Conservation (phyloP, 2,888 invertebrate species). For the Cistogaster globosa region DNA sequence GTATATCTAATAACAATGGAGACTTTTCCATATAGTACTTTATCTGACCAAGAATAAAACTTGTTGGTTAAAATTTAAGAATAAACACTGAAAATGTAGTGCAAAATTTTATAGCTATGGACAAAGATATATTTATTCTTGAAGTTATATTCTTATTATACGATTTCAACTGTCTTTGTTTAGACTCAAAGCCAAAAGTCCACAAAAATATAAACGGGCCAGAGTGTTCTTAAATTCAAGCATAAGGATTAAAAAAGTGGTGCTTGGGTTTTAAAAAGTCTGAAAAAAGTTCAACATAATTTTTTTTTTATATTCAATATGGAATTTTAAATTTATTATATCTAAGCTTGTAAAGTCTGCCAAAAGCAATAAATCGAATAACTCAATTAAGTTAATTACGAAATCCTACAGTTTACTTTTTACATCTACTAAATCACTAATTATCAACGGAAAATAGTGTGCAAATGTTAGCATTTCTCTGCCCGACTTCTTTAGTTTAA, state of each 20-base stretch:
- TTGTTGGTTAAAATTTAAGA: not conserved
- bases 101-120: too few relatives aligned
- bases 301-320: constrained; percentile 20
- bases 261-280: constrained; percentile 23
- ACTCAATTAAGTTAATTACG: constrained; percentile 15
- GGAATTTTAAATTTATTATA: constrained; percentile 11
- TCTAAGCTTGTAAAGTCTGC: constrained; percentile 9
- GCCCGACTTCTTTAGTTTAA: constrained; percentile 28
- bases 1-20: not conserved
- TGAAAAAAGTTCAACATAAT: not conserved
- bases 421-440: constrained; percentile 17
- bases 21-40: not conserved
- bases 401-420: not conserved
- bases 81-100: too few relatives aligned
- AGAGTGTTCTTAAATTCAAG: not conserved
- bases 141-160: constrained; percentile 46
- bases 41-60: not conserved
- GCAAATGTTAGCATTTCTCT: constrained; percentile 23
- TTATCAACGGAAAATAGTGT: constrained; percentile 14
- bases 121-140: not conserved
- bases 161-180: constrained; percentile 33
- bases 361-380: constrained; percentile 2
- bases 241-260: constrained; percentile 14
- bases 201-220: constrained; percentile 9
- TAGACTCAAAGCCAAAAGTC: constrained; percentile 29